A percentile compares a stretch with the other conserved stretches of the same genome.
Conservation (phyloP, 2,113 vertebrate genomes). For the Strix aluco region DNA sequence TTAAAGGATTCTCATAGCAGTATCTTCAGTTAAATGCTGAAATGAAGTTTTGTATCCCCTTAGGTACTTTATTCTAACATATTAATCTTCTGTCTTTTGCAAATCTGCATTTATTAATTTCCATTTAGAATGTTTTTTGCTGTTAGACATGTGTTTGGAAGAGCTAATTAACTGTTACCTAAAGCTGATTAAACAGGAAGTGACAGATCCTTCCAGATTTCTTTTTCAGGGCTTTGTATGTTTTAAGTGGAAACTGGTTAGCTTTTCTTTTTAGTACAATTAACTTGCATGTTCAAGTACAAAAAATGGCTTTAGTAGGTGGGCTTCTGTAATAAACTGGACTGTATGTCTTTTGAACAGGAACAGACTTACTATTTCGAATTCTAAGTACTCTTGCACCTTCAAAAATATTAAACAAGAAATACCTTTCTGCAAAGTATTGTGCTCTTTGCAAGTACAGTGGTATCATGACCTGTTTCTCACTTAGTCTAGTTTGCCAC, state of each 20-base stretch:
- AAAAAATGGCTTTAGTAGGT: background rate
- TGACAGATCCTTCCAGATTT: background rate
- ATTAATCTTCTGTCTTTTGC: background rate
- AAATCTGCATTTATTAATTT: background rate
- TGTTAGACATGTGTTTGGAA: background rate
- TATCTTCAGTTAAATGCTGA: background rate
- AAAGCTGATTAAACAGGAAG: background rate
- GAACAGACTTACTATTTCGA: constrained; percentile 19
- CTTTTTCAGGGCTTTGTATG: background rate
- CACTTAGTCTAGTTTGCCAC: constrained; percentile 85
- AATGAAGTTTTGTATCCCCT: background rate
- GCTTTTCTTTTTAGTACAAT: background rate
- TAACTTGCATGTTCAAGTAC: background rate
- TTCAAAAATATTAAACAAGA: constrained; percentile 68
- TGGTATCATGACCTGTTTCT: constrained; percentile 84
- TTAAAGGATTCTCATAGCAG: background rate
- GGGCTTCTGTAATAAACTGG: constrained; percentile 2
- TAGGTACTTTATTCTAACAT: background rate
- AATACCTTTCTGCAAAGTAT: constrained; percentile 68
- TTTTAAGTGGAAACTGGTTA: background rate
- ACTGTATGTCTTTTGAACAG: constrained; percentile 4
- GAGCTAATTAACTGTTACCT: background rate
- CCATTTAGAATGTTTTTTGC: background rate
- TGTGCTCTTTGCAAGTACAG: constrained; percentile 81
- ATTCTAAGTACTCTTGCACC: constrained; percentile 6